Evolutionary conservation across 2,888 invertebrate species (phyloP).

Genomic region (Clistopyga incitator): DNA sequence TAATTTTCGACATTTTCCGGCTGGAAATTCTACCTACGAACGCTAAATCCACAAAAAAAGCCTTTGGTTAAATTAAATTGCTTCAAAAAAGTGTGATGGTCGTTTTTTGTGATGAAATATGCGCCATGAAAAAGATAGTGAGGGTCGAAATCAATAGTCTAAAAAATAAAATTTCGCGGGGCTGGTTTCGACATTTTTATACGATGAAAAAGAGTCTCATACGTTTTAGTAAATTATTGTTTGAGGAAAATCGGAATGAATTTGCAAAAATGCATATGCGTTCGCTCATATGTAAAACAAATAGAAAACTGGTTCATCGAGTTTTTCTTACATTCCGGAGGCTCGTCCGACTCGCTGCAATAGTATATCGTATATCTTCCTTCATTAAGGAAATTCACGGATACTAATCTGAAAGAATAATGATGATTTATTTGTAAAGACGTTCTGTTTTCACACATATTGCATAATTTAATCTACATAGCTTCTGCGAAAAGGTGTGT

Average conservation of each 20-base stretch:
- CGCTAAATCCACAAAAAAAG: too few species aligned
- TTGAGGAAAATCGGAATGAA: neutral
- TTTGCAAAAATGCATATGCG: conserved; percentile 1
- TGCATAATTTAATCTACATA: neutral
- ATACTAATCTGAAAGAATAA: conserved; percentile 3
- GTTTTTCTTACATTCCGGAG: conserved; percentile 1
- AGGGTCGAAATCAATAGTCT: too few species aligned
- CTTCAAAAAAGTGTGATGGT: too few species aligned
- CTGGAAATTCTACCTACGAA: too few species aligned
- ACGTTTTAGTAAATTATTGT: conserved; percentile 2
- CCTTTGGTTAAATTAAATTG: too few species aligned
- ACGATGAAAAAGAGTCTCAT: too few species aligned
- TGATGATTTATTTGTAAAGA: neutral
- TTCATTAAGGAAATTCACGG: conserved; percentile 7
- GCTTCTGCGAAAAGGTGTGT: neutral
- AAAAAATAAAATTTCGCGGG: too few species aligned
- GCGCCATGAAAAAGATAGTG: too few species aligned
- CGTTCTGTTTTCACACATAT: neutral
- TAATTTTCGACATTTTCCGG: too few species aligned
- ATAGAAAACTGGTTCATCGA: conserved; percentile 43
- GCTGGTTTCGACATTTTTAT: too few species aligned
- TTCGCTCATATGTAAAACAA: conserved; percentile 14
- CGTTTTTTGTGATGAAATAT: too few species aligned
- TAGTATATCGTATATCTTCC: conserved; percentile 10
- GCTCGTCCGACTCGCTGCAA: neutral